A percentile compares a stretch with the other conserved stretches of the same genome.
phyloP scores from a whole-genome alignment of 2,797 vertebrate species.

The Phrynocephalus guinanensis region DNA sequence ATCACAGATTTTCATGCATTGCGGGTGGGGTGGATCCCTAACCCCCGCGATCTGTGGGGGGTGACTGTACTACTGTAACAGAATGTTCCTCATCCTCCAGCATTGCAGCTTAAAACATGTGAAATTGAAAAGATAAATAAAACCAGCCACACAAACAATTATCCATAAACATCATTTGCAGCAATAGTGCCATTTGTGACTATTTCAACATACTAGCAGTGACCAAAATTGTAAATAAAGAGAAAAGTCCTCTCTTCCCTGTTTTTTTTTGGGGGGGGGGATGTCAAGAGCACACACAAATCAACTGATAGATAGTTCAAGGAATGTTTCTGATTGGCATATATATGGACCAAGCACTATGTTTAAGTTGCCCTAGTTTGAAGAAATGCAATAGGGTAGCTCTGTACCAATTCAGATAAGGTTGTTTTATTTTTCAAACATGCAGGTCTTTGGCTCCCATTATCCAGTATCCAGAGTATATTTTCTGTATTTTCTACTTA shows the following conservation, averaged over 20 bases:
- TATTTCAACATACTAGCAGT: background rate
- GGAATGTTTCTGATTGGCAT: background rate
- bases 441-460: background rate
- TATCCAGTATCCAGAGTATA: background rate
- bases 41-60: no score
- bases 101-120: background rate
- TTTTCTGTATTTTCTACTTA: background rate
- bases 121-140: background rate
- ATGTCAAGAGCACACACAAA: background rate
- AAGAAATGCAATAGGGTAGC: background rate
- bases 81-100: background rate
- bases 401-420: background rate
- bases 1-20: no score
- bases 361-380: background rate
- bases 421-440: background rate
- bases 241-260: background rate
- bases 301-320: background rate
- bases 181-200: background rate
- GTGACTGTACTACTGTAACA: background rate
- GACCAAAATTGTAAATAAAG: background rate
- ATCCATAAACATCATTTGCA: background rate
- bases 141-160: background rate
- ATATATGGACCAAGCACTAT: background rate
- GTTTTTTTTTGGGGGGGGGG: background rate
- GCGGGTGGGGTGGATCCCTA: no score